Evolutionary conservation across 2,797 vertebrate species (phyloP), one percentile per base, ranked within the genome.

Genomic region (Rhinophrynus dorsalis): DNA sequence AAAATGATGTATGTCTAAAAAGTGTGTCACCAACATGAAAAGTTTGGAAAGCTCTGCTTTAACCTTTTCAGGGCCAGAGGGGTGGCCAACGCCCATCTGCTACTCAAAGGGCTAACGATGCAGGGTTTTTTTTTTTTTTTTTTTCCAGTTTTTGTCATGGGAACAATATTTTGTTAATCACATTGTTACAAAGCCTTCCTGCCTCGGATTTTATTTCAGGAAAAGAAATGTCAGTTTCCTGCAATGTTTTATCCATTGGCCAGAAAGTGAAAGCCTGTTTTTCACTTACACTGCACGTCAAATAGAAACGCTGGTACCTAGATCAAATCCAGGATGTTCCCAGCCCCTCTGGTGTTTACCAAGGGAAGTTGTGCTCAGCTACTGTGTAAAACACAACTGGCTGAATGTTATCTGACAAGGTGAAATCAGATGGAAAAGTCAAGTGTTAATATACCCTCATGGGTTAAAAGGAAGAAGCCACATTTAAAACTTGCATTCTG

Each of bases 181-280:
- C 56, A 40, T 40, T 17, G 9, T 6, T 3, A 4, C n/a, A 15
- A 8, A 4, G 12, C 29, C 26, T 59, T 50, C 12, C 55, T 59
- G 56, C 30, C 27, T 24, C 33, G 17, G n/a, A 17, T 35, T 15
- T 44, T 3, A 55, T 6, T 24, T 17, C 23, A 47, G 51, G 59
- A 50, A 64, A 27, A 24, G 6, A 35, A 17, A 52, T 24, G 38
- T 37, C 35, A 4, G 18, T 42, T 50, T 57, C 60, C 60, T 64
- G 40, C 13, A 11, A 29, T 56, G 51, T 48, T 71, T 63, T 56
- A 48, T 71, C 47, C 66, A 51, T 51, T 32, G 44, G 32, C 23
- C 33, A 33, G 10, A 42, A 62, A 26, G 9, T 23, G 8, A 30
- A 44, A 37, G 40, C 40, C 56, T 35, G 17, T 59, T 60, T 56